Evolutionary conservation across 2,113 vertebrate genomes (phyloP).

Genomic region (Microtus oregoni): DNA sequence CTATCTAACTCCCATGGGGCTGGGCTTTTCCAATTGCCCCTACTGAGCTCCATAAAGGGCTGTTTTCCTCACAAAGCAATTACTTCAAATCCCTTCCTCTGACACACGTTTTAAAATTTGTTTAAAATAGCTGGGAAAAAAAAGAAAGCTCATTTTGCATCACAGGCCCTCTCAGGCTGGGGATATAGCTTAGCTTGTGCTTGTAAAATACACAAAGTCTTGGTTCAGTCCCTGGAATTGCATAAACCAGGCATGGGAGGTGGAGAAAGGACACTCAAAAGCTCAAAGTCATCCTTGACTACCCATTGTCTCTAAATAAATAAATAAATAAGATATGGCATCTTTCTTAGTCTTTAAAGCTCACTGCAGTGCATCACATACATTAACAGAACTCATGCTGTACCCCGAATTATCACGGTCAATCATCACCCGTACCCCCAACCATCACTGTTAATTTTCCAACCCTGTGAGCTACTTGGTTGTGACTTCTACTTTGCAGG

Average conservation of each 20-base stretch:
- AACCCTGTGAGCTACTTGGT: background rate
- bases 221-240: background rate
- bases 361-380: background rate
- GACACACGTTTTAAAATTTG: background rate
- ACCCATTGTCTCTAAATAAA: background rate
- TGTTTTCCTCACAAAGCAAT: background rate
- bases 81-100: background rate
- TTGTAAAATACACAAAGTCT: too few species aligned
- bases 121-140: background rate
- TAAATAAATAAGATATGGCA: background rate
- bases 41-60: background rate
- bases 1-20: background rate
- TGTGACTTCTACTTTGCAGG: background rate
- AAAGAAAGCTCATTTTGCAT: background rate
- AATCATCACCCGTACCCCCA: background rate
- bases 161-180: background rate
- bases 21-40: background rate
- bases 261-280: too few species aligned
- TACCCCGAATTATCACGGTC: background rate
- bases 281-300: background rate
- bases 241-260: background rate
- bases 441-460: background rate
- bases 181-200: background rate
- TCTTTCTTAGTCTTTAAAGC: background rate
- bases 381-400: background rate